phyloP scores from a whole-genome alignment of 2,888 invertebrate genomes.

The Athalia rosae region DNA sequence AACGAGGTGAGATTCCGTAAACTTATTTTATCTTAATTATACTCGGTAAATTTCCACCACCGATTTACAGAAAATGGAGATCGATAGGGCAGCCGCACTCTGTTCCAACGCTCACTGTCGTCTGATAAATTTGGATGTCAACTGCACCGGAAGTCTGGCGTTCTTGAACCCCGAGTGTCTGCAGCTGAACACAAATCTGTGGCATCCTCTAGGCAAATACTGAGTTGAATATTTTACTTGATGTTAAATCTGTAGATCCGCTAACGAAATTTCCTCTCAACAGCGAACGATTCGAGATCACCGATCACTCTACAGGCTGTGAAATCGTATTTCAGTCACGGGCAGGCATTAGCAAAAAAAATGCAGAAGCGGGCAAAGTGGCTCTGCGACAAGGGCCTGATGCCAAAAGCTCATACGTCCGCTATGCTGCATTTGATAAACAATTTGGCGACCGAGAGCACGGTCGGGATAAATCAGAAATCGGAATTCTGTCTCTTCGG shows the following conservation, averaged over 20 bases:
- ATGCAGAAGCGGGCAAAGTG: slow-evolving; percentile 54
- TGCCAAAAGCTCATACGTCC: slow-evolving; percentile 52
- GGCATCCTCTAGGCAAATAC: slow-evolving; percentile 38
- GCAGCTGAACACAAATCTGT: slow-evolving; percentile 48
- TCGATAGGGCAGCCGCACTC: not conserved
- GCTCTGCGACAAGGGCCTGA: slow-evolving; percentile 45
- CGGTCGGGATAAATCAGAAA: slow-evolving; percentile 52
- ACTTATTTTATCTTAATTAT: not conserved
- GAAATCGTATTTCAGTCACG: slow-evolving; percentile 51
- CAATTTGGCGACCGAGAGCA: slow-evolving; percentile 47
- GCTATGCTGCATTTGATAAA: slow-evolving; percentile 55
- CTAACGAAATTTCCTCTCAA: not conserved
- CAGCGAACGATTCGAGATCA: not conserved
- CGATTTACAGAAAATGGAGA: not conserved
- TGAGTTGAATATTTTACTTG: no score
- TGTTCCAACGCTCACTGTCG: slow-evolving; percentile 45
- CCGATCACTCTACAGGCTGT: slow-evolving; percentile 49
- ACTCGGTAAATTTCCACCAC: not conserved
- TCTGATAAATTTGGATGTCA: slow-evolving; percentile 53
- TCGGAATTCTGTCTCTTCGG: slow-evolving; percentile 55
- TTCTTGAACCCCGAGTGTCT: slow-evolving; percentile 47
- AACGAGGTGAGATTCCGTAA: slow-evolving; percentile 7
- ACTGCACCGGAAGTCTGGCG: slow-evolving; percentile 48
- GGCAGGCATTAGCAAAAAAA: slow-evolving; percentile 53
- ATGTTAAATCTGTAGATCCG: no score